Base-by-base conservation (phyloP, 1,140 invertebrate species). In the Hylaeus volcanicus region DNA sequence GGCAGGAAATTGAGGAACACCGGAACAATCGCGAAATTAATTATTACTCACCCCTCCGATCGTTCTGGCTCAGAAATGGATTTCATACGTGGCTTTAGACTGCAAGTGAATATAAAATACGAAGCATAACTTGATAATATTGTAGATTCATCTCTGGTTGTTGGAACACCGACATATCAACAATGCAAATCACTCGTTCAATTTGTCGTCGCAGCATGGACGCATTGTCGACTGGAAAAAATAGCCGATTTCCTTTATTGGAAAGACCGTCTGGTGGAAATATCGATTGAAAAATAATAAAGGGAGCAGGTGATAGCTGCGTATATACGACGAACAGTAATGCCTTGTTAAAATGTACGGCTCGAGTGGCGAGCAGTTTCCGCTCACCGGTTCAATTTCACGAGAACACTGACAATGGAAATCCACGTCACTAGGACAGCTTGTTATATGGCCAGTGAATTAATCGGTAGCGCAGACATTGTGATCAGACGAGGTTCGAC, bases 391-490 rank as follows among this genome's bases (percentile, higher is more conserved):
- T 60, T 12, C 74, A 60, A 76, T 37, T 68, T 68, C 39, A n/a
- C 41, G 53, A 48, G 60, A 58, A 76, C 53, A 76, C 5, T 15
- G 55, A 3, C 12, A 8, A 58, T 41, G 41, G 64, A 76, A 66
- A 76, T 48, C 26, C 41, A 58, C 26, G 53, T 45, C 14, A 39
- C 11, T 56, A 37, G 12, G 39, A 48, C 65, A 39, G 53, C 65
- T 76, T 43, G 55, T 76, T 76, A 69, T 76, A 60, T 15, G 55
- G 26, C 41, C 66, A 66, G 60, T 76, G 74, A 76, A 76, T 76
- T 69, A 66, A 76, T 76, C 41, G 53, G 53, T 66, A 66, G 45
- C 26, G n/a, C n/a, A 58, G 11, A 26, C 72, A 53, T 43, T 14
- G 39, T 37, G 43, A 76, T 76, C 64, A 1, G 14, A 8, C 9